Evolutionary conservation across 2,888 invertebrate genomes (phyloP), one percentile per base, ranked within the genome.

Genomic region (Deilephila porcellus): DNA sequence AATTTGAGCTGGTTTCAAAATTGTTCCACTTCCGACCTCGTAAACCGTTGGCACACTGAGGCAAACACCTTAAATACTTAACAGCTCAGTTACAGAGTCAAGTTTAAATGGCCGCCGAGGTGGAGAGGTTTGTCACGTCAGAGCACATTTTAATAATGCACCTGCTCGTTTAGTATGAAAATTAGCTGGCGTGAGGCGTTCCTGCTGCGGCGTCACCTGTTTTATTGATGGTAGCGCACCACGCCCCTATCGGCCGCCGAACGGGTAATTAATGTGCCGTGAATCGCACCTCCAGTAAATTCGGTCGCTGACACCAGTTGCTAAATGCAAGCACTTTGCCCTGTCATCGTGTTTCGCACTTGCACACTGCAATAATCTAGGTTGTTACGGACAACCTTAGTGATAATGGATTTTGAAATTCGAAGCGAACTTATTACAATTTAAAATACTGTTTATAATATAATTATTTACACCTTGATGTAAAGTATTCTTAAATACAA

Each of bases 111-210:
- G 82, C 85, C 80, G 82, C 80, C 80, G 86, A 86, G 88, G 88
- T 88, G 84, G 85, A 81, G 85, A 88, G 89, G 90, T 90, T 85
- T 91, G 93, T 91, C 93, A 90, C 91, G 87, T 88, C 83, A 87
- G 85, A 86, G 85, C 85, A 90, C 87, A 89, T 92, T 93, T 94
- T 93, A 94, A 94, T 94, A 94, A 94, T 94, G 91, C 91, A 94
- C 85, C 83, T 84, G 87, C 89, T 93, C 93, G 93, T 94, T 93
- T 91, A 91, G 90, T 94, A 94, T 94, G 93, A 93, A 93, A 93
- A 94, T 94, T 94, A 94, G 92, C 89, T 88, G 85, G 88, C 84
- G 86, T 84, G 86, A 80, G 87, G 80, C 81, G 84, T 81, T 86
- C 86, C 84, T 86, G 85, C n/a, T 80, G 83, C 84, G 83, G 80